Base-by-base conservation (phyloP, 2,888 invertebrate genomes). In the Sicus ferrugineus region DNA sequence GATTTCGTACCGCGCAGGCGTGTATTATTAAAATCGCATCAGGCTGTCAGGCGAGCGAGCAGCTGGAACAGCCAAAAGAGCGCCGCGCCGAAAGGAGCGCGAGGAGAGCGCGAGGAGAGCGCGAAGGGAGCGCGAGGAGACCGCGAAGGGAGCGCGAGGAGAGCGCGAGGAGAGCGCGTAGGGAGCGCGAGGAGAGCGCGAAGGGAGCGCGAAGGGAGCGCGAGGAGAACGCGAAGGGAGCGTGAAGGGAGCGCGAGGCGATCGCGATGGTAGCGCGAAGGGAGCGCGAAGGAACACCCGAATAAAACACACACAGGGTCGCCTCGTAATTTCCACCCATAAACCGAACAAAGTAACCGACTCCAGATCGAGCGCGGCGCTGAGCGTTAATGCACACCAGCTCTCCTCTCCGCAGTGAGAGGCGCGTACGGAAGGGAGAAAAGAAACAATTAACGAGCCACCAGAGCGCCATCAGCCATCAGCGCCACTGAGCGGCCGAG, bases 21-120 rank as follows among this genome's bases (percentile, higher is more conserved):
- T 78, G 84, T 80, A 82, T 84, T 84, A 84, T 84, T 84, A 84
- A 84, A 84, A 84, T 81, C 84, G 82, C 83, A 84, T 84, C 84
- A 84, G 83, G 83, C 80, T 81, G 77, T 68, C 67, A 67, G 68
- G 59, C 50, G 38, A 38, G 30, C 54, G 23, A 69, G 56, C 59
- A 63, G 48, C 56, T 46, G 63, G 21, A 56, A 34, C 23, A 65
- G 42, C 23, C 54, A 26, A 28, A 21, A 54, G 26, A 54, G 23
- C 28, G 11, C 23, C 54, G n/a, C n/a, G n/a, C n/a, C n/a, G n/a
- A n/a, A n/a, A n/a, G n/a, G n/a, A n/a, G n/a, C n/a, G n/a, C n/a
- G n/a, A n/a, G n/a, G n/a, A n/a, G n/a, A n/a, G n/a, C n/a, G n/a
- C n/a, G n/a, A n/a, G n/a, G n/a, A n/a, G n/a, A n/a, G n/a, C n/a